Base-by-base conservation (phyloP, 2,113 vertebrate species). In the Raja brachyura region DNA sequence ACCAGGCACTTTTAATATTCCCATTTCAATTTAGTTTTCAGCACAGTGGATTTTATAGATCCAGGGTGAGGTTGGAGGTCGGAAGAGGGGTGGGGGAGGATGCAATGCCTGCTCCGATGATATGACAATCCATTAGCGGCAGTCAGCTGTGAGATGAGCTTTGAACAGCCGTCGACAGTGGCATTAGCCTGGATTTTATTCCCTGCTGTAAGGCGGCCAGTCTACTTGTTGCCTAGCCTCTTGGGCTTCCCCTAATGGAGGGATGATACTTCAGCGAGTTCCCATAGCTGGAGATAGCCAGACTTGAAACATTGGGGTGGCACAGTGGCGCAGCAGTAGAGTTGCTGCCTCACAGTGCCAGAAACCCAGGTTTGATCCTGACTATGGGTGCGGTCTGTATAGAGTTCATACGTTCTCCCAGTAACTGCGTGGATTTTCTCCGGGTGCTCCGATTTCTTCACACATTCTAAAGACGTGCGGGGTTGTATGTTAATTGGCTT, bases 51-150 rank as follows among this genome's bases (percentile, higher is more conserved):
- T 13, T 66, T 66, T 73, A 20, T 20, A 22, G 4, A 73, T 22
- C 18, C 5, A 22, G 2, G 18, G 70, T 20, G 18, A 22, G 70
- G 70, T 22, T 73, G 70, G 20, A 73, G 14, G 70, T 73, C 28
- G 13, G 83, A 13, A 5, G 28, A 48, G 77, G 48, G 22, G 25
- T 22, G 25, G 8, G 75, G n/a, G 75, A 20, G 14, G 77, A 20
- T 63, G 28, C 25, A 81, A 6, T 7, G 14, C 28, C 83, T 16
- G 83, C 28, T 63, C 11, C 13, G 28, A 86, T 31, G 59, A 88
- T 66, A n/a, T 33, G n/a, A 88, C n/a, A 88, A 63, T 61, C 83
- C 59, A 88, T 88, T 88, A 88, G n/a, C 13, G 14, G 83, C 81
- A 61, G 54, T 86, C 56, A 25, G 5, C 18, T 18, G 28, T 18